Evolutionary conservation across 1,140 invertebrate species (phyloP).

Genomic region (Lerema accius): DNA sequence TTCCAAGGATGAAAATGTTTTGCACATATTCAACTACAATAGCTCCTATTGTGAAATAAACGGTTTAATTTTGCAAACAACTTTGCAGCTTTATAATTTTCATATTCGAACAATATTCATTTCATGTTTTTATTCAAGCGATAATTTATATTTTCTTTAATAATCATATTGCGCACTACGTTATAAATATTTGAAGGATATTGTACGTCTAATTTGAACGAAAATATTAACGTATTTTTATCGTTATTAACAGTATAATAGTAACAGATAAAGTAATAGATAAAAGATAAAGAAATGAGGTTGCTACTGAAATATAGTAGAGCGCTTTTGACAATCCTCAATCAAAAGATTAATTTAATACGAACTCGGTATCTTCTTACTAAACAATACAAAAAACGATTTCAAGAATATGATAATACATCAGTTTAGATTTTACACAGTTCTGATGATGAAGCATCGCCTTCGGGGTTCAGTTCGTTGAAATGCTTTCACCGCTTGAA

Average conservation of each 20-base stretch:
- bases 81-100: neutral
- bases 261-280: too few relatives aligned
- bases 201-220: too few relatives aligned
- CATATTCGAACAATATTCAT: neutral
- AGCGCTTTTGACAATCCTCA: too few relatives aligned
- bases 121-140: neutral
- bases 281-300: too few relatives aligned
- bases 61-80: conserved; percentile 2
- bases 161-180: too few relatives aligned
- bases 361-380: neutral
- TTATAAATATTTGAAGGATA: too few relatives aligned
- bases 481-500: conserved; percentile 58
- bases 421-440: conserved; percentile 46
- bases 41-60: neutral
- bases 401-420: conserved; percentile 38
- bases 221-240: too few relatives aligned
- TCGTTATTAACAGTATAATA: too few relatives aligned
- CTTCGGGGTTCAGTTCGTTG: conserved; percentile 60
- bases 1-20: conserved; percentile 41
- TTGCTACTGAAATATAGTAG: too few relatives aligned
- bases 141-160: too few relatives aligned
- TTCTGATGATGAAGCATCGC: conserved; percentile 62
- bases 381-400: neutral
- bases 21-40: conserved; percentile 26
- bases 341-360: conserved; percentile 16